Percentiles rank a stretch among this genome's conserved stretches.
Conservation (phyloP, 2,113 vertebrate species). For the Pogona vitticeps region DNA sequence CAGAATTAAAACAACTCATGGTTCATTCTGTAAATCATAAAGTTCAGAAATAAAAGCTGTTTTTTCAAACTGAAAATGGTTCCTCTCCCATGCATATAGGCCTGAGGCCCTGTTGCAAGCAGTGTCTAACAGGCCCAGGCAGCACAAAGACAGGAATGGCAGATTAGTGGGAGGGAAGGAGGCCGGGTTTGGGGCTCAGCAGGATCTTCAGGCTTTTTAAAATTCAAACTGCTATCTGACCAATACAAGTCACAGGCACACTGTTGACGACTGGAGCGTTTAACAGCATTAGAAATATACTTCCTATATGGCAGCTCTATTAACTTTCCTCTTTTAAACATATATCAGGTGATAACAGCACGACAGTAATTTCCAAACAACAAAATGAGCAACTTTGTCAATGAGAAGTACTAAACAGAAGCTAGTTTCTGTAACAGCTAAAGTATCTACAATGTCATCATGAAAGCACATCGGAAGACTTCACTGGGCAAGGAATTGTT, state of each 20-base stretch:
- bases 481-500: background rate
- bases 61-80: slow-evolving; percentile 63
- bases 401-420: slow-evolving; percentile 34
- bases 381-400: slow-evolving; percentile 64
- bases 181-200: slow-evolving; percentile 81
- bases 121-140: slow-evolving; percentile 81
- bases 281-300: slow-evolving; percentile 81
- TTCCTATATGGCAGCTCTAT: slow-evolving; percentile 81
- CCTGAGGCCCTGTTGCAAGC: slow-evolving; percentile 77
- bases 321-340: slow-evolving; percentile 76
- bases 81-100: slow-evolving; percentile 59
- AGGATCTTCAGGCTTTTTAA: slow-evolving; percentile 84
- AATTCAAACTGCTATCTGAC: slow-evolving; percentile 84
- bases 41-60: slow-evolving; percentile 60
- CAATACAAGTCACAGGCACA: slow-evolving; percentile 81
- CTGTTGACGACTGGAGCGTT: slow-evolving; percentile 81
- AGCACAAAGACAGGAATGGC: slow-evolving; percentile 86
- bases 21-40: slow-evolving; percentile 50
- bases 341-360: slow-evolving; percentile 42
- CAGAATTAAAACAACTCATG: slow-evolving; percentile 50
- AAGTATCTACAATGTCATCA: slow-evolving; percentile 44
- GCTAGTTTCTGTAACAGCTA: slow-evolving; percentile 28
- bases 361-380: slow-evolving; percentile 36
- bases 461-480: slow-evolving; percentile 23
- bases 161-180: slow-evolving; percentile 82